These are phyloP conservation scores for Gallinago stenura DNA, from an alignment of 2,797 vertebrate species.

Conservation along the genomic window DNA sequence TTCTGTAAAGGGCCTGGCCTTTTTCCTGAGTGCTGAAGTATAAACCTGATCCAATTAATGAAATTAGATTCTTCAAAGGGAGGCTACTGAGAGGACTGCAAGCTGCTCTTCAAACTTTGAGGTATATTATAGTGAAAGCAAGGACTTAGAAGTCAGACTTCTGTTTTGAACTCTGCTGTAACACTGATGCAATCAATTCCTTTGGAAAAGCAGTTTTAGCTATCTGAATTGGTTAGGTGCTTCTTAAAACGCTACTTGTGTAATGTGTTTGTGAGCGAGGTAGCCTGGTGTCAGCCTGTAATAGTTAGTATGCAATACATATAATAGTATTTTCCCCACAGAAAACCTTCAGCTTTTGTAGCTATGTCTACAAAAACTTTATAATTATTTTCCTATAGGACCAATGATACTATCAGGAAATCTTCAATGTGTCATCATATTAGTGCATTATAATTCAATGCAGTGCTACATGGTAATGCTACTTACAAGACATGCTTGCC, in stretches of 20 bases:
- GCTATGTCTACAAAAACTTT: background rate
- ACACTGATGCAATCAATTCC: too few relatives aligned
- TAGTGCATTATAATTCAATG: too few relatives aligned
- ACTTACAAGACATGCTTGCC: background rate
- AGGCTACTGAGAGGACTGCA: background rate
- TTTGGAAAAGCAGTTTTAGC: background rate
- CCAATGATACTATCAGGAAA: background rate
- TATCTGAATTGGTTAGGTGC: background rate
- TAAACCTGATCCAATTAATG: background rate
- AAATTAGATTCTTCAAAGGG: background rate
- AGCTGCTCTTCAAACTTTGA: background rate
- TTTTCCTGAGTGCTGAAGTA: background rate
- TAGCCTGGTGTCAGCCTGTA: background rate
- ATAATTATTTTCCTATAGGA: background rate
- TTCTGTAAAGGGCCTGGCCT: background rate
- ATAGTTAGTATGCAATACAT: too few relatives aligned
- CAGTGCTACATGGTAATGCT: too few relatives aligned
- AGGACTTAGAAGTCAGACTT: background rate
- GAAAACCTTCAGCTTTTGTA: background rate
- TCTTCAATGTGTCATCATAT: background rate
- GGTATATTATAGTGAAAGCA: background rate
- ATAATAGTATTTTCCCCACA: background rate
- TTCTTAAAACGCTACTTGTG: background rate
- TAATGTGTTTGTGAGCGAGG: background rate
- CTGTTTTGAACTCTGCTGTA: background rate